phyloP scores from a whole-genome alignment of 2,113 vertebrate genomes.

The Actenoides lindsayi region DNA sequence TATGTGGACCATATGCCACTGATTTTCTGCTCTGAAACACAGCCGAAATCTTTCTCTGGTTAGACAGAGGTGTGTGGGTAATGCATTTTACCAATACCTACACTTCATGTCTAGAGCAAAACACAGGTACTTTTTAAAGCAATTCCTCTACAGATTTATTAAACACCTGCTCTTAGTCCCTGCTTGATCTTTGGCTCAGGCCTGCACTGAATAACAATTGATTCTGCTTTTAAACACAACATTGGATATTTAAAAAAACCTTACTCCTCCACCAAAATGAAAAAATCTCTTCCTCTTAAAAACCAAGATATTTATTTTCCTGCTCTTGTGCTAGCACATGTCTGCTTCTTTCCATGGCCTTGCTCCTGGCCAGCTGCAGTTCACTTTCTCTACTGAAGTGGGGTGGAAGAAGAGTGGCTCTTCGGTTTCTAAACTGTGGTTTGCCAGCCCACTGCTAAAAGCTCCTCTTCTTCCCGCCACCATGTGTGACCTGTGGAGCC shows the following conservation, averaged over 20 bases:
- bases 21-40: background rate
- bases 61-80: background rate
- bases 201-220: background rate
- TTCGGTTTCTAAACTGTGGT: background rate
- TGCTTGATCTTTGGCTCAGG: background rate
- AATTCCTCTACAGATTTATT: background rate
- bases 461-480: fast-evolving
- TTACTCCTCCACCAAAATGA: background rate
- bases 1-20: slow-evolving; percentile 3
- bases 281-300: background rate
- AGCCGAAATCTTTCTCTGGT: background rate
- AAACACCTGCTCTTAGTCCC: background rate
- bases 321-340: fast-evolving
- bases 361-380: background rate
- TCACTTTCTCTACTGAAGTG: background rate
- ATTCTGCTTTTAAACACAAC: background rate
- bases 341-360: background rate
- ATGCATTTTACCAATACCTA: background rate
- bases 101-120: background rate
- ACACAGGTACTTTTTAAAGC: background rate
- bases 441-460: background rate
- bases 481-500: background rate
- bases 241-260: background rate
- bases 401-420: background rate
- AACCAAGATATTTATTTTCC: background rate